Evolutionary conservation across 2,888 invertebrate species (phyloP).

Genomic region (Acrocera orbiculus): DNA sequence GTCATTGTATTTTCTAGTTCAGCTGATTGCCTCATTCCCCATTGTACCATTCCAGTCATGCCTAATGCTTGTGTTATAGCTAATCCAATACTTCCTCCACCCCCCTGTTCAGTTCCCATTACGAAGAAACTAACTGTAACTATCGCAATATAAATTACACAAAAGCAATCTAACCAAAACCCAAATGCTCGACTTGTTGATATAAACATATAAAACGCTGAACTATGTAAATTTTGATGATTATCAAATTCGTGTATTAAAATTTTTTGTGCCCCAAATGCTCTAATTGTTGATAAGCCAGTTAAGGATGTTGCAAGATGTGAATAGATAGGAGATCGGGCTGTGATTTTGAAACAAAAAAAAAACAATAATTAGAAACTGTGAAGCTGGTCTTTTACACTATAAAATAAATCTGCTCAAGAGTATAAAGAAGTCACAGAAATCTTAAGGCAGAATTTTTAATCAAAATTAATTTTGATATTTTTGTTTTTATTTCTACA

Average conservation of each 20-base stretch:
- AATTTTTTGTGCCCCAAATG: conserved; percentile 64
- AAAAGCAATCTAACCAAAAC: conserved; percentile 78
- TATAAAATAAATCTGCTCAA: too few relatives aligned
- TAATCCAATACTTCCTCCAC: conserved; percentile 60
- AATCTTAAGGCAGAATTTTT: too few relatives aligned
- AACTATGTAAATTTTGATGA: conserved; percentile 72
- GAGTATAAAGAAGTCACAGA: too few relatives aligned
- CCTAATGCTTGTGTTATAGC: conserved; percentile 68
- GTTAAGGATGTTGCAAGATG: conserved; percentile 78
- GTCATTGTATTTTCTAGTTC: conserved; percentile 80
- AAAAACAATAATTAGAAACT: too few relatives aligned
- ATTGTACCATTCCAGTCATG: conserved; percentile 48
- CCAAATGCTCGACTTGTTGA: conserved; percentile 85
- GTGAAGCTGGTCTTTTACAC: too few relatives aligned
- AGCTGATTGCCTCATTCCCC: conserved; percentile 86
- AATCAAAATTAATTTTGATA: too few relatives aligned
- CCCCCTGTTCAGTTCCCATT: conserved; percentile 45
- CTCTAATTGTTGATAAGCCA: conserved; percentile 81
- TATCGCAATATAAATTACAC: conserved; percentile 66
- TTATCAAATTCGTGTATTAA: conserved; percentile 64
- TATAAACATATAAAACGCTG: conserved; percentile 83
- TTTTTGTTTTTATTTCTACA: too few relatives aligned
- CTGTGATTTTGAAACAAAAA: conserved; percentile 38
- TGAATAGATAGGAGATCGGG: conserved; percentile 89
- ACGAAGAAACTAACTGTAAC: conserved; percentile 76